Evolutionary conservation across 2,888 invertebrate species (phyloP).

Genomic region (Caenorhabditis plicata): DNA sequence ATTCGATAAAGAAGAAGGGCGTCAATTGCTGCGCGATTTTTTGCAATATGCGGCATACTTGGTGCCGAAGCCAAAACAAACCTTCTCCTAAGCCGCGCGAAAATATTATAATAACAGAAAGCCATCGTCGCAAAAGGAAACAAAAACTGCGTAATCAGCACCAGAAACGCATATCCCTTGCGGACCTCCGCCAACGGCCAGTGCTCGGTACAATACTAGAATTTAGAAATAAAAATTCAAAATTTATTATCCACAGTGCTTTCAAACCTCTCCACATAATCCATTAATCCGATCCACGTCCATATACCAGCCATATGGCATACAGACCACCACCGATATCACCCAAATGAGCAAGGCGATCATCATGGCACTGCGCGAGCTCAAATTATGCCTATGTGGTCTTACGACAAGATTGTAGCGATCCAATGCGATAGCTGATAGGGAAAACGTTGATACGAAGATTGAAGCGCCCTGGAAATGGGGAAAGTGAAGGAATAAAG

Average conservation of each 20-base stretch:
- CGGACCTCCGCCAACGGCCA: constrained; percentile 86
- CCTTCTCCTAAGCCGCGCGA: constrained; percentile 49
- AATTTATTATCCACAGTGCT: no score
- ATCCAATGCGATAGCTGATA: constrained; percentile 94
- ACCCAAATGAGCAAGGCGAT: constrained; percentile 64
- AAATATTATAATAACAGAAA: constrained; percentile 90
- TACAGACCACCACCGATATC: constrained; percentile 79
- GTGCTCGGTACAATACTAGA: constrained; percentile 68
- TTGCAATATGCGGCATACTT: no score
- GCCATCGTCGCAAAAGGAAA: constrained; percentile 90
- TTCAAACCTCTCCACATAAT: constrained; percentile 59
- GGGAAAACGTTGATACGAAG: constrained; percentile 92
- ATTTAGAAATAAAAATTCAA: constrained; percentile 6
- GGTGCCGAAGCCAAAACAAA: no score
- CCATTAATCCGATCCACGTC: constrained; percentile 64
- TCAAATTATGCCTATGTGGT: constrained; percentile 54
- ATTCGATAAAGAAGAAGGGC: background rate
- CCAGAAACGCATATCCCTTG: constrained; percentile 80
- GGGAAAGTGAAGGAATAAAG: no score
- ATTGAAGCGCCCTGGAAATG: constrained; percentile 80
- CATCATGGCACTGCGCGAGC: constrained; percentile 65
- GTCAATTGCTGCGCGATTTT: no score
- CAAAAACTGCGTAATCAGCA: constrained; percentile 86
- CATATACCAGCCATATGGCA: constrained; percentile 86
- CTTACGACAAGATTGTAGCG: constrained; percentile 71